Base-by-base conservation (phyloP, 2,797 vertebrate genomes). In the Neopelma chrysocephalum region DNA sequence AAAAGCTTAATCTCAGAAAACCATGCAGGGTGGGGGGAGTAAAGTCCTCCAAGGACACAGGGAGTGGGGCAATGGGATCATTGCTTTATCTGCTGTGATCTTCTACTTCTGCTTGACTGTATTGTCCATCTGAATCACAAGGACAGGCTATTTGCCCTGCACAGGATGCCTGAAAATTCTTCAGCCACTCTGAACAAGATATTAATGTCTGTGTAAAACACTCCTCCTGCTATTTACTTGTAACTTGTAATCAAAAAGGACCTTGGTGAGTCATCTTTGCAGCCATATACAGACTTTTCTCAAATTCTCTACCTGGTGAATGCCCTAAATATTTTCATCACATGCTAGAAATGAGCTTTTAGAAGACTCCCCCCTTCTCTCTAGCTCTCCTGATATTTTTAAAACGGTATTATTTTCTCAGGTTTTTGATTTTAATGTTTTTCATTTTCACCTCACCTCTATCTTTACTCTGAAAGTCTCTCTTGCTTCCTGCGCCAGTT, bases 401-500 rank as follows among this genome's bases (percentile, higher is more conserved):
- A 72, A 91, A 84, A 26, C 0, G 6, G 1, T 54, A 22, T 36
- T 22, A 73, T 80, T 71, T 71, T 62, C 68, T 60, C 17, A 81
- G n/a, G 22, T 4, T 79, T 70, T 77, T 73, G 2, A 5, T 53
- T 92, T 89, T 53, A 87, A 89, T 76, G 2, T 50, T 91, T 78
- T 90, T 42, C 5, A 22, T 86, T 93, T 92, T 75, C 13, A 48
- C 85, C 87, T 89, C 56, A 75, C 31, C 29, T 93, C 43, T 82
- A 1, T 62, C 71, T 89, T 94, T 91, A 53, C 26, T 54, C 43
- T 92, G 48, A 85, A 87, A 73, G 11, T 64, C 71, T 87, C 38
- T 90, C 86, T 89, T 82, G 53, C 57, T 89, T 89, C 18, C 48
- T 82, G 42, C 18, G 73, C 75, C 68, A 65, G 32, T 92, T 96